Base-by-base conservation (phyloP, 2,113 vertebrate species). In the Promerops cafer region DNA sequence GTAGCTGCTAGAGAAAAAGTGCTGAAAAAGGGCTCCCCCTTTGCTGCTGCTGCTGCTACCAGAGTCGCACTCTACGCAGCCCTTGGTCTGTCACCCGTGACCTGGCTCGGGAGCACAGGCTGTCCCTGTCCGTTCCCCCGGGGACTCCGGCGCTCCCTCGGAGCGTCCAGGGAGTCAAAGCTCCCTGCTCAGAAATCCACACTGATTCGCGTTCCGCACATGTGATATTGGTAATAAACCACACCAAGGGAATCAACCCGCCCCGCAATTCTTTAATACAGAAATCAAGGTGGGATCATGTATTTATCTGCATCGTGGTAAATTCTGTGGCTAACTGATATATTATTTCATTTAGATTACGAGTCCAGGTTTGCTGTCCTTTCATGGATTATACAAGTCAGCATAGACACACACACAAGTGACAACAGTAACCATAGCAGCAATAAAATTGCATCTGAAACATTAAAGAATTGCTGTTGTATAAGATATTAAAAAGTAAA, bases 31-130 rank as follows among this genome's bases (percentile, higher is more conserved):
- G n/a, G 21, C 16, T 74, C 10, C 22, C 28, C 49, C n/a, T 87
- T 16, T 21, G 10, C 20, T 71, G 45, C 24, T 69, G 45, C 24
- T 69, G 37, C 65, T 50, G 15, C 44, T 53, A 0, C 16, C 75
- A 44, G 53, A 2, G 24, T 30, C 14, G 21, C 17, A 11, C 8
- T 49, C 33, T 26, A 1, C 4, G 0, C 12, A 50, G 42, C 20
- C 39, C 47, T 20, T 15, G 19, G 2, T 3, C 24, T 79, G 44
- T 18, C 47, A 31, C 50, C 12, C 5, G 0, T 0, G 28, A 11
- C 13, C 6, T 2, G 49, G 40, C 31, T 40, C 22, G 11, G 65
- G 24, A 61, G 37, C 24, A 22, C 39, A 7, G 5, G 13, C 31
- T 75, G 37, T 24, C 53, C 77, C 23, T 61, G 5, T 11, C 53